Conservation (phyloP, 2,797 vertebrate genomes). For the Dryobates pubescens region DNA sequence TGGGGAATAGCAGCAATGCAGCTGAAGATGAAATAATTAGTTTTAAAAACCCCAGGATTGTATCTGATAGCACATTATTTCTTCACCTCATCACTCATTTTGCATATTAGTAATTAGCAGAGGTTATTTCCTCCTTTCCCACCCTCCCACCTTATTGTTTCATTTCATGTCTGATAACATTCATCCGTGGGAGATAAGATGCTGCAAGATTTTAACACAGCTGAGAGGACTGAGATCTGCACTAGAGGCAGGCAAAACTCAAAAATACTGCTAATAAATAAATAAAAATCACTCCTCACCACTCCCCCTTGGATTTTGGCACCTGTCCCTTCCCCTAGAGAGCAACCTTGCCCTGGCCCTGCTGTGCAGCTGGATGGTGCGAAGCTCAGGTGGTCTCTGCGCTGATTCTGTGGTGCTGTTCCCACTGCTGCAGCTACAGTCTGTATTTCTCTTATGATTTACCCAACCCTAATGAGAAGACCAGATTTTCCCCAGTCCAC, state of each 20-base stretch:
- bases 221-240: conserved; percentile 10
- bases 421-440: background rate
- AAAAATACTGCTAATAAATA: background rate
- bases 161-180: conserved; percentile 26
- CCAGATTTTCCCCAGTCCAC: background rate
- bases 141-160: background rate
- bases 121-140: conserved; percentile 19
- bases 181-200: conserved; percentile 23
- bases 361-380: background rate
- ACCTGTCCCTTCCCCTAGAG: background rate
- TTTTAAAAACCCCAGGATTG: conserved; percentile 54
- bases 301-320: background rate
- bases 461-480: background rate
- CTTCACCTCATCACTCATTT: conserved; percentile 52
- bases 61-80: conserved; percentile 55
- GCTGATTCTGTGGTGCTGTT: background rate
- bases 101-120: conserved; percentile 58
- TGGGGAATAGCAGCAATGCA: conserved; percentile 42
- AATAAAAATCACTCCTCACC: background rate
- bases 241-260: background rate
- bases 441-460: background rate
- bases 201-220: background rate
- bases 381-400: background rate
- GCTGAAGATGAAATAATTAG: conserved; percentile 65
- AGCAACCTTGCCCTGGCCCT: background rate